A percentile compares a stretch with the other conserved stretches of the same genome.
These are phyloP conservation scores for Leucophora obtusa DNA, from an alignment of 2,888 invertebrate genomes.

Conservation along the genomic window DNA sequence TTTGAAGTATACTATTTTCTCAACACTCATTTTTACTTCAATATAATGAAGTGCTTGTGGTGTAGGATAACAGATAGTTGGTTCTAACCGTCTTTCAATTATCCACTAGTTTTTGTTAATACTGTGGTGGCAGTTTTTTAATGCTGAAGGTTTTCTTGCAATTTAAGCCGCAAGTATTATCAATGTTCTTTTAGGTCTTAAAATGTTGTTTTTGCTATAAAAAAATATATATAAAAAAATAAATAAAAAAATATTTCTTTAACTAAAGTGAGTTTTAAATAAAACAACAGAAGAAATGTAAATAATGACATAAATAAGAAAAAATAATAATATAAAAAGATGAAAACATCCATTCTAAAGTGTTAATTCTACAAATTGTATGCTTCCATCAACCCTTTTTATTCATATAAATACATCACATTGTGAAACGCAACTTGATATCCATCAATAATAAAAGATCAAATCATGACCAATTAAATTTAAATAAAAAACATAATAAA, in stretches of 20 bases:
- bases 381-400: background rate
- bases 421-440: background rate
- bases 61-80: background rate
- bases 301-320: background rate
- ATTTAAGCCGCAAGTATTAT: conserved; percentile 53
- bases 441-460: background rate
- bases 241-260: background rate
- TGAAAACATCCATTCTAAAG: background rate
- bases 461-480: conserved; percentile 8
- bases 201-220: conserved; percentile 16
- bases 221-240: background rate
- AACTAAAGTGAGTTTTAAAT: conserved; percentile 17
- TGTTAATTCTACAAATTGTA: background rate
- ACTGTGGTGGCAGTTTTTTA: conserved; percentile 15
- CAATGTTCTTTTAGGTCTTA: conserved; percentile 30
- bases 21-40: too few species aligned
- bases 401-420: background rate
- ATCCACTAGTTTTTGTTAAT: background rate
- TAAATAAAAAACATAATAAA: background rate
- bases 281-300: conserved; percentile 5
- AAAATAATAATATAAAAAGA: background rate
- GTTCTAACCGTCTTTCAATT: background rate
- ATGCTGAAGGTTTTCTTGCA: conserved; percentile 34
- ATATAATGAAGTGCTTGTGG: too few species aligned
- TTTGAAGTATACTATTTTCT: too few species aligned